Percentiles rank a stretch among this genome's conserved stretches.
phyloP scores from a whole-genome alignment of 2,113 vertebrate species.

The Gymnogyps californianus region DNA sequence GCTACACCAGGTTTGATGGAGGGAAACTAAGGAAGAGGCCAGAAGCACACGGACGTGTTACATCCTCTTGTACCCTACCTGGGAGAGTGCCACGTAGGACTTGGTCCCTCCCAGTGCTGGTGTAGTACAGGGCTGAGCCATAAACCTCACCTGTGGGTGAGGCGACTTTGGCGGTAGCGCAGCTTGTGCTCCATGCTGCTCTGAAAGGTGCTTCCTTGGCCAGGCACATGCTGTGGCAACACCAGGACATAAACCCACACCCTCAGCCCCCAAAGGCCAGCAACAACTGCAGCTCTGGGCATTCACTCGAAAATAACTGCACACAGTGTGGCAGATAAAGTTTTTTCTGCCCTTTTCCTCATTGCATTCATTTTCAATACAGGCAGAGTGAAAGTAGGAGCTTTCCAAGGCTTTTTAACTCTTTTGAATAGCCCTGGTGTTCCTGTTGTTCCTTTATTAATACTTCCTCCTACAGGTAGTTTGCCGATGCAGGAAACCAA shows the following conservation, averaged over 20 bases:
- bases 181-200: background rate
- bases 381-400: background rate
- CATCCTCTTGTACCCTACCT: accelerated
- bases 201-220: background rate
- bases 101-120: background rate
- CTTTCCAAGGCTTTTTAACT: background rate
- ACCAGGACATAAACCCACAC: too few species aligned
- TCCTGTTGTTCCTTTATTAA: background rate
- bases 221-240: too few species aligned
- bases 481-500: background rate
- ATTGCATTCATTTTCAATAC: background rate
- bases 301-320: accelerated
- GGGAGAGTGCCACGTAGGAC: background rate
- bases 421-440: background rate
- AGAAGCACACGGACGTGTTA: accelerated
- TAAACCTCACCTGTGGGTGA: background rate
- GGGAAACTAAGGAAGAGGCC: background rate
- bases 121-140: background rate
- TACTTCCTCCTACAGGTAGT: background rate
- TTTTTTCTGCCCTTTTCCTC: background rate
- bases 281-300: background rate
- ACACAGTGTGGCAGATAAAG: background rate
- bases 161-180: accelerated
- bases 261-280: background rate
- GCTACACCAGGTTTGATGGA: background rate